These are phyloP conservation scores for Sesamia nonagrioides DNA, from an alignment of 1,140 invertebrate genomes.

Conservation along the genomic window DNA sequence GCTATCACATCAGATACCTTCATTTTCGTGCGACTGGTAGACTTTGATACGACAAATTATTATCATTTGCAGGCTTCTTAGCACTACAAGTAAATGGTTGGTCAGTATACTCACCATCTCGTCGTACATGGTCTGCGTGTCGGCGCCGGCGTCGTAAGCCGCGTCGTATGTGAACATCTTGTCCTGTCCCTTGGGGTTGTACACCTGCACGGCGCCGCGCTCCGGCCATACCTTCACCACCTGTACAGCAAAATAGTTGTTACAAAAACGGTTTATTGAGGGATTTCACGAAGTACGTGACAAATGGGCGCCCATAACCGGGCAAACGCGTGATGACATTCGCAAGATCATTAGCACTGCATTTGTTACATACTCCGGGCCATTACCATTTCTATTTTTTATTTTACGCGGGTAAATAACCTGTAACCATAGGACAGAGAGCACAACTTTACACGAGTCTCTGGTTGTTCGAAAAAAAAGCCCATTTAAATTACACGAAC, in stretches of 20 bases:
- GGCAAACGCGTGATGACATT: too few relatives aligned
- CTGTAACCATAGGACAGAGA: background rate
- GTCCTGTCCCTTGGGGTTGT: constrained; percentile 87
- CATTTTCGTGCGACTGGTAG: too few relatives aligned
- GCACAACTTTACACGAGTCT: background rate
- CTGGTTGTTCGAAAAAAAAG: constrained; percentile 6
- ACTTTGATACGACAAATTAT: too few relatives aligned
- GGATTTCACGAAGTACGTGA: background rate
- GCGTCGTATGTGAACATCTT: constrained; percentile 98
- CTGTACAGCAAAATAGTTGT: constrained; percentile 61
- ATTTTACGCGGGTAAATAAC: background rate
- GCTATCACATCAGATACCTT: too few relatives aligned
- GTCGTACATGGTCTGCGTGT: constrained; percentile 97
- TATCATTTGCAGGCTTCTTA: too few relatives aligned
- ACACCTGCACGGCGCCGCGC: constrained; percentile 84
- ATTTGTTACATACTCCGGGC: background rate
- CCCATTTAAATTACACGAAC: constrained; percentile 12
- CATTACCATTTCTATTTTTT: background rate
- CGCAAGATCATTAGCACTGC: background rate
- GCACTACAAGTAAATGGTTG: too few relatives aligned
- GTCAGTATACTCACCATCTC: constrained; percentile 89
- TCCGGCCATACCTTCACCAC: constrained; percentile 85
- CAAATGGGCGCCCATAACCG: background rate
- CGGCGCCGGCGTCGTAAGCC: constrained; percentile 95
- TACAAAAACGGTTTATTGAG: background rate